Percentiles rank a stretch among this genome's conserved stretches.
These are phyloP conservation scores for Pseudochaenichthys georgianus DNA, from an alignment of 2,797 vertebrate species.

Conservation along the genomic window DNA sequence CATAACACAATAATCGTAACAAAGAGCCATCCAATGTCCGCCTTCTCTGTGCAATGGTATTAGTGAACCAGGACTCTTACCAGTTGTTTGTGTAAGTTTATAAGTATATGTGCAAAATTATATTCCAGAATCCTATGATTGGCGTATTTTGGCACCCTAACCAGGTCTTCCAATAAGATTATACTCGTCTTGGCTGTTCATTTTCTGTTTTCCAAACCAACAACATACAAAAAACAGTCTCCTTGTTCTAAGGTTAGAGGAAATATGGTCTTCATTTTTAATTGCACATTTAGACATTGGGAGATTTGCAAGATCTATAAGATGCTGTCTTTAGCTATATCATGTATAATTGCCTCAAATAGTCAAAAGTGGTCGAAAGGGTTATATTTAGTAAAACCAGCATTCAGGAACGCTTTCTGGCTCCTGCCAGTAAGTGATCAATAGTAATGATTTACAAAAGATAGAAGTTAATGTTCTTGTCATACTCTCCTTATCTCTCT, in stretches of 20 bases:
- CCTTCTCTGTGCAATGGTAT: neutral
- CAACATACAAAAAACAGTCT: neutral
- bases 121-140: neutral
- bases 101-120: neutral
- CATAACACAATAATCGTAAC: too few relatives aligned
- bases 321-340: neutral
- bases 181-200: neutral
- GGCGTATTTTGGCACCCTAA: neutral
- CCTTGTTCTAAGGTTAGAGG: neutral
- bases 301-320: constrained; percentile 1
- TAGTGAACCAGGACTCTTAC: neutral
- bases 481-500: constrained; percentile 11
- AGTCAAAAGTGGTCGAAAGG: neutral
- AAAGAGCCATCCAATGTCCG: neutral
- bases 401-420: too few relatives aligned
- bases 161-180: neutral
- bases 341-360: neutral
- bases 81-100: constrained; percentile 3
- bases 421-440: constrained; percentile 1
- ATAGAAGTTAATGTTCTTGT: constrained; percentile 26
- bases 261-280: neutral
- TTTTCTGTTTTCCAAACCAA: constrained; percentile 3
- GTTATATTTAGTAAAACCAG: too few relatives aligned
- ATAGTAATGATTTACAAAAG: constrained; percentile 20
- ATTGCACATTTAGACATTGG: neutral